phyloP scores from a whole-genome alignment of 2,113 vertebrate species.

The Ahaetulla prasina region DNA sequence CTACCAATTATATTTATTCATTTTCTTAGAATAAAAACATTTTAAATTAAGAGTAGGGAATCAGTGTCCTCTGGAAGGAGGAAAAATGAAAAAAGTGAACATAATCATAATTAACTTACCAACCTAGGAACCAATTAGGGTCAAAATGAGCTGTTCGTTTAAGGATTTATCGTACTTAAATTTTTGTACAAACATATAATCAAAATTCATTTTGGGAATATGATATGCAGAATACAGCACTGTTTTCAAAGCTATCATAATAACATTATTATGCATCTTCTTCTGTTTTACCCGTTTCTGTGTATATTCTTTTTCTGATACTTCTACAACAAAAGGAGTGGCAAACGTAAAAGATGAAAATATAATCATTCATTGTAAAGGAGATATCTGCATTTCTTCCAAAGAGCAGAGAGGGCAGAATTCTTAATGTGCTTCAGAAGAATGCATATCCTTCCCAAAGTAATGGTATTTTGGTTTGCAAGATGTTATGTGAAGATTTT shows the following conservation, averaged over 20 bases:
- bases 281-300: background rate
- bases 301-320: background rate
- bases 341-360: background rate
- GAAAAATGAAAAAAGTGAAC: background rate
- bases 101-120: background rate
- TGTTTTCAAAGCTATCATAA: background rate
- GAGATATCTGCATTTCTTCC: background rate
- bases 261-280: background rate
- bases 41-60: background rate
- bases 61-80: background rate
- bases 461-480: background rate
- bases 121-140: background rate
- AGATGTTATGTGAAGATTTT: background rate
- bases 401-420: background rate
- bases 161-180: background rate
- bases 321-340: background rate
- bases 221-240: background rate
- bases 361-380: background rate
- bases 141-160: background rate
- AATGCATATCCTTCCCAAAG: background rate
- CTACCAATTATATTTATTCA: background rate
- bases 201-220: background rate
- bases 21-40: background rate
- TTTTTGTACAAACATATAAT: background rate
- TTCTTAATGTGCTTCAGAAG: background rate